Percentiles rank a stretch among this genome's conserved stretches.
These are phyloP conservation scores for Trichonephila clavipes DNA, from an alignment of 1,140 invertebrate species.

Conservation along the genomic window DNA sequence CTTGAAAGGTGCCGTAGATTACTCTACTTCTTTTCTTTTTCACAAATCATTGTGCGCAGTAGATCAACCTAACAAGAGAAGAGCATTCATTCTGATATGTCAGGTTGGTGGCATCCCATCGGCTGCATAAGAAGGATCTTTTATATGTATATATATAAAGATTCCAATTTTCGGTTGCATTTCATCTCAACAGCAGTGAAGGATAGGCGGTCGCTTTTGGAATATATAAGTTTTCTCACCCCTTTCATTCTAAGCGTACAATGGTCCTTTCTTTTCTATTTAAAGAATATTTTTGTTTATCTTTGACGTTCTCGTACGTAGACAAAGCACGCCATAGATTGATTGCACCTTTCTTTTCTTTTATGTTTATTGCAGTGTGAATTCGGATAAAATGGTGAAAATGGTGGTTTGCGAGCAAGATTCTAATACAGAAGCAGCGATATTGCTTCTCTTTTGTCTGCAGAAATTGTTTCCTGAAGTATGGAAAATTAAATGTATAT, in stretches of 20 bases:
- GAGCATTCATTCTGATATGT: conserved; percentile 9
- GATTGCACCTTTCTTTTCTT: conserved; percentile 14
- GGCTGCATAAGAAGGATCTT: background rate
- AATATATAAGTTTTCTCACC: conserved; percentile 45
- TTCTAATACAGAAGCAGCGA: too few species aligned
- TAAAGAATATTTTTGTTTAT: background rate
- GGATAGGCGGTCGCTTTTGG: background rate
- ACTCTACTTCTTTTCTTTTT: background rate
- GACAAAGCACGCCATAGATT: conserved; percentile 6
- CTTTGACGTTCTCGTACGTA: background rate
- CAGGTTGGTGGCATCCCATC: background rate
- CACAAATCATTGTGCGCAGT: background rate
- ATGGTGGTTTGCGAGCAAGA: background rate
- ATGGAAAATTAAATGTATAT: too few species aligned
- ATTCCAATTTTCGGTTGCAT: conserved; percentile 29
- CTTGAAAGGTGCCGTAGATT: conserved; percentile 17
- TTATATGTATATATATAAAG: background rate
- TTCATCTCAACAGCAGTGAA: background rate
- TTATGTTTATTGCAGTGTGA: background rate
- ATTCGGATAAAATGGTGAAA: background rate
- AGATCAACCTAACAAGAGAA: conserved; percentile 32
- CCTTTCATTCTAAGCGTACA: background rate
- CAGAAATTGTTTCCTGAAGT: too few species aligned
- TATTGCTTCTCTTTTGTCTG: too few species aligned
- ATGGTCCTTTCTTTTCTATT: background rate